Evolutionary conservation across 2,113 vertebrate species (phyloP).

Genomic region (Rhinolophus ferrumequinum): DNA sequence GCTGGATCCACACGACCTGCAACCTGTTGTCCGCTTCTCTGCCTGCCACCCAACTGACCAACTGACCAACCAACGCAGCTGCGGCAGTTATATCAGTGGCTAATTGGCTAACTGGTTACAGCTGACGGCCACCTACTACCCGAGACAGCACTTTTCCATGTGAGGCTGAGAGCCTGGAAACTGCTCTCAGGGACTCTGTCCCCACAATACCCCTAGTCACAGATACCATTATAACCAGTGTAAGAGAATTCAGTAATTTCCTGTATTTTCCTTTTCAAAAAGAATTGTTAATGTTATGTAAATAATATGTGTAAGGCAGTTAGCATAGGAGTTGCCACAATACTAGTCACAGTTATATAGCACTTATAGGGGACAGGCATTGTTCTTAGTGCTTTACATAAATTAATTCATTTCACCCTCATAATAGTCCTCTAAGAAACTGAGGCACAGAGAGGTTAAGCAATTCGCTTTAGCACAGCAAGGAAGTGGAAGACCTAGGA

Average conservation of each 20-base stretch:
- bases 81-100: too few species aligned
- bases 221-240: background rate
- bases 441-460: background rate
- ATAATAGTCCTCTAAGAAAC: background rate
- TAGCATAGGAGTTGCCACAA: background rate
- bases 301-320: background rate
- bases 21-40: too few species aligned
- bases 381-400: background rate
- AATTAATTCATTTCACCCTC: background rate
- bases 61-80: too few species aligned
- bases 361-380: background rate
- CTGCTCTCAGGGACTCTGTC: too few species aligned
- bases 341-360: background rate
- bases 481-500: background rate
- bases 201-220: background rate
- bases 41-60: too few species aligned
- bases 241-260: background rate
- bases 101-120: too few species aligned
- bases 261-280: constrained; percentile 44
- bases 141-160: too few species aligned
- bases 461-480: background rate
- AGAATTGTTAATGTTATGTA: constrained; percentile 11
- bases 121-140: too few species aligned
- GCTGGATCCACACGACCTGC: too few species aligned
- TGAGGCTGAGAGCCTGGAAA: too few species aligned